Percentiles rank a stretch among this genome's conserved stretches.
Evolutionary conservation across 1,140 invertebrate genomes (phyloP).

Genomic region (Cyrtorhinus lividipennis): DNA sequence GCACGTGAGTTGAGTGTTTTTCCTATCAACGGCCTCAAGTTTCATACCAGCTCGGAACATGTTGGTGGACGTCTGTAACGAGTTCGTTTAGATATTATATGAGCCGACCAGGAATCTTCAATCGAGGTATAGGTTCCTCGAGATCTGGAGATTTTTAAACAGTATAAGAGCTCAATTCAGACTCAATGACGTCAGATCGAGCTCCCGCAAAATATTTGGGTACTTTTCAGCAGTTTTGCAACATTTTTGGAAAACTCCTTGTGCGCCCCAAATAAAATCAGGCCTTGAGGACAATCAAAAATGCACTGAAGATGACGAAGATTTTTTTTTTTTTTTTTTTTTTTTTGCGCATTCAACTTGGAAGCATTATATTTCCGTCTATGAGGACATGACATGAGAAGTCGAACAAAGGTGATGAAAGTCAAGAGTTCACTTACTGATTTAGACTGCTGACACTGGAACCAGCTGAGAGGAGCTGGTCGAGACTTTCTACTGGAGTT

Average conservation of each 20-base stretch:
- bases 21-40: slow-evolving; percentile 85
- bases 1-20: slow-evolving; percentile 69
- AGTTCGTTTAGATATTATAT: neutral
- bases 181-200: too few species aligned
- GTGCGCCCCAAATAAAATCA: too few species aligned
- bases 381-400: too few species aligned
- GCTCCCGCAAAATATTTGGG: too few species aligned
- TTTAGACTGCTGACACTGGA: neutral
- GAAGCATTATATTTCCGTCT: too few species aligned
- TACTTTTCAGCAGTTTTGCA: too few species aligned
- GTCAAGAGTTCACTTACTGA: neutral
- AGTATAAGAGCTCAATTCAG: neutral
- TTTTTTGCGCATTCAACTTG: too few species aligned
- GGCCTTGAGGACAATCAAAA: too few species aligned
- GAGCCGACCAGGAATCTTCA: neutral
- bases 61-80: slow-evolving; percentile 32
- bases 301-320: too few species aligned
- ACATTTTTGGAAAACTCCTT: too few species aligned
- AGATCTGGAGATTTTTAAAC: neutral
- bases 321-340: too few species aligned
- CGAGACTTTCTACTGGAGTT: slow-evolving; percentile 58
- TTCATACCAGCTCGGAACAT: slow-evolving; percentile 81
- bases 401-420: neutral
- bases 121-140: neutral
- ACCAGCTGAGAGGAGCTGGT: slow-evolving; percentile 44